Percentiles rank a stretch among this genome's conserved stretches.
These are phyloP conservation scores for Trialeurodes vaporariorum DNA, from an alignment of 1,140 invertebrate species.

Conservation along the genomic window DNA sequence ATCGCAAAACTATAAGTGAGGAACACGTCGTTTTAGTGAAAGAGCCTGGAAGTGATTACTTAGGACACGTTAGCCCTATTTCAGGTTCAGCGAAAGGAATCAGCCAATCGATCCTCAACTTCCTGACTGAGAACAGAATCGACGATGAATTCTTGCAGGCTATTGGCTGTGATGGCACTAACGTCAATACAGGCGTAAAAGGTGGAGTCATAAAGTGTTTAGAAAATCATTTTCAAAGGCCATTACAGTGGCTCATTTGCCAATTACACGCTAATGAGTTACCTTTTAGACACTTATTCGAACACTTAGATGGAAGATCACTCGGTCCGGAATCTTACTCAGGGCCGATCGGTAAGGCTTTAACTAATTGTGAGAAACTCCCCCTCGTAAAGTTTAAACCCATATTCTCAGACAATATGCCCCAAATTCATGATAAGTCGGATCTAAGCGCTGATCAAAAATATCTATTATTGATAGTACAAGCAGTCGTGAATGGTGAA, in stretches of 20 bases:
- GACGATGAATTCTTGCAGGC: constrained; percentile 9
- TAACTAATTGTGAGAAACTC: constrained; percentile 25
- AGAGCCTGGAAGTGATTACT: constrained; percentile 25
- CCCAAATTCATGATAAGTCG: constrained; percentile 20
- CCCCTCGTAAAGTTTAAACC: constrained; percentile 21
- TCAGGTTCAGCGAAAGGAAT: constrained; percentile 20
- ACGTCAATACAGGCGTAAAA: constrained; percentile 10
- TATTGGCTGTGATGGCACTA: constrained; percentile 17
- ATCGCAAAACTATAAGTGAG: constrained; percentile 19
- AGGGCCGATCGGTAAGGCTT: constrained; percentile 23
- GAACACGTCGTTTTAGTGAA: constrained; percentile 25
- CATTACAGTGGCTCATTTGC: constrained; percentile 26
- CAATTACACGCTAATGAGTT: constrained; percentile 28
- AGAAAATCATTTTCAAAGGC: constrained; percentile 17
- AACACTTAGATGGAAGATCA: constrained; percentile 25
- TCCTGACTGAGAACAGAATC: constrained; percentile 12
- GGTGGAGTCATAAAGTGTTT: constrained; percentile 14
- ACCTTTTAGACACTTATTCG: constrained; percentile 27
- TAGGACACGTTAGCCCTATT: constrained; percentile 23
- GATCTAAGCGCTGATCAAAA: constrained; percentile 27
- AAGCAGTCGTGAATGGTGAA: constrained; percentile 14
- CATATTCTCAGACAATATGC: constrained; percentile 17
- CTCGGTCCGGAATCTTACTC: constrained; percentile 23
- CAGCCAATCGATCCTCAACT: constrained; percentile 17
- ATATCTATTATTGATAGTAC: constrained; percentile 26